phyloP scores from a whole-genome alignment of 2,888 invertebrate genomes.

The Ophion costatus region DNA sequence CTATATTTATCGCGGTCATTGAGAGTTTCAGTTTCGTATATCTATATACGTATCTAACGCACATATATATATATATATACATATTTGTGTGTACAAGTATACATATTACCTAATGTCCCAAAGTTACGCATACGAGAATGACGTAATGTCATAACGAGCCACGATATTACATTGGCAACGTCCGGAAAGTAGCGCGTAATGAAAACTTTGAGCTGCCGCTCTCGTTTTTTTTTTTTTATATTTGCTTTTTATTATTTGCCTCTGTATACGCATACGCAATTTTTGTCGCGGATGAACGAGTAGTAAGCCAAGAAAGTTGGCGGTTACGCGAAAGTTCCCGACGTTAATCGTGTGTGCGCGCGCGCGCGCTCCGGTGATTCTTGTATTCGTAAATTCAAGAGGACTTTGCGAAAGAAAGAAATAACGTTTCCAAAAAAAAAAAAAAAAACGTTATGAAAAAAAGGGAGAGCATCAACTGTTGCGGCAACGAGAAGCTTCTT shows the following conservation, averaged over 20 bases:
- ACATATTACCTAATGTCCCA: conserved; percentile 53
- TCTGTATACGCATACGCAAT: background rate
- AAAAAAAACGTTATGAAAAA: conserved; percentile 3
- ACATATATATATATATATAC: too few relatives aligned
- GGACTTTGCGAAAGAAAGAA: conserved; percentile 23
- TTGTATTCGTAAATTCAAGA: conserved; percentile 16
- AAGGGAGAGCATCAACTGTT: background rate
- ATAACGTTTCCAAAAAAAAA: conserved; percentile 12
- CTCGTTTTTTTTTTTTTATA: conserved; percentile 27
- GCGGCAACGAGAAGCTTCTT: conserved; percentile 12
- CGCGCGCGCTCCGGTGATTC: background rate
- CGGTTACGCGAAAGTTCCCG: conserved; percentile 10
- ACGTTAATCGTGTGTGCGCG: background rate
- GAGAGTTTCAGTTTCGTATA: too few relatives aligned
- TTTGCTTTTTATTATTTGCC: conserved; percentile 15
- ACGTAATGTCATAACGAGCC: conserved; percentile 60
- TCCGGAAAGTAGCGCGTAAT: conserved; percentile 38
- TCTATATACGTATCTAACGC: too few relatives aligned
- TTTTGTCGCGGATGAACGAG: conserved; percentile 30
- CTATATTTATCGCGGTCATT: too few relatives aligned
- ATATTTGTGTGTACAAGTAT: background rate
- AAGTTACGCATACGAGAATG: conserved; percentile 61
- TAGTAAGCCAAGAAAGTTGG: background rate
- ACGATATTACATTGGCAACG: conserved; percentile 35
- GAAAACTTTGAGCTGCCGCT: conserved; percentile 19